Evolutionary conservation across 2,797 vertebrate genomes (phyloP).

Genomic region (Limnodromus scolopaceus): DNA sequence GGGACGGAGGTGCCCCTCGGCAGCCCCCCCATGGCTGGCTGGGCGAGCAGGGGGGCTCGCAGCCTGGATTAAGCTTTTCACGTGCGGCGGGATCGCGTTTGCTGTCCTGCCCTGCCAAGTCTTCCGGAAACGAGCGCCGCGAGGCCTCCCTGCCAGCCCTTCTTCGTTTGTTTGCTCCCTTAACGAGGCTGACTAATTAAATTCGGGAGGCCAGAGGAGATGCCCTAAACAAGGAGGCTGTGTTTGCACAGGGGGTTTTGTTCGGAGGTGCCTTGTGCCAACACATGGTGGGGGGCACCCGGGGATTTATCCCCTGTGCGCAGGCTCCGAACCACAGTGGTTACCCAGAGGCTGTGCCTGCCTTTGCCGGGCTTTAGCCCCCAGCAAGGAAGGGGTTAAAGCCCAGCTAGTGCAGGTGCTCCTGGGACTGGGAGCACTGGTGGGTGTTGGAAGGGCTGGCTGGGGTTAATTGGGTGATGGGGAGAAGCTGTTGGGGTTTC

Average conservation of each 20-base stretch:
- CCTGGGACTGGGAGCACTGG: neutral
- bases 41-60: neutral
- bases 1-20: neutral
- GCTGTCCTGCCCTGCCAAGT: neutral
- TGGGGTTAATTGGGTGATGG: neutral
- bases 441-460: neutral
- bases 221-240: conserved; percentile 38
- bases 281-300: neutral
- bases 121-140: accelerated
- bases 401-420: neutral
- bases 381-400: neutral
- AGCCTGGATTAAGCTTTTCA: neutral
- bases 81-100: accelerated
- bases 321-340: accelerated
- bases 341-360: neutral
- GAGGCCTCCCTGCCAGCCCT: neutral
- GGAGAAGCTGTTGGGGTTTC: neutral
- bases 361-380: neutral
- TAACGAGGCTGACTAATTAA: conserved; percentile 50
- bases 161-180: neutral
- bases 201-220: neutral
- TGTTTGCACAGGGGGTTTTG: neutral
- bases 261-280: neutral
- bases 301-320: neutral
- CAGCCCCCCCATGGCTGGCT: accelerated